phyloP scores from a whole-genome alignment of 1,140 invertebrate genomes.

The Battus philenor region DNA sequence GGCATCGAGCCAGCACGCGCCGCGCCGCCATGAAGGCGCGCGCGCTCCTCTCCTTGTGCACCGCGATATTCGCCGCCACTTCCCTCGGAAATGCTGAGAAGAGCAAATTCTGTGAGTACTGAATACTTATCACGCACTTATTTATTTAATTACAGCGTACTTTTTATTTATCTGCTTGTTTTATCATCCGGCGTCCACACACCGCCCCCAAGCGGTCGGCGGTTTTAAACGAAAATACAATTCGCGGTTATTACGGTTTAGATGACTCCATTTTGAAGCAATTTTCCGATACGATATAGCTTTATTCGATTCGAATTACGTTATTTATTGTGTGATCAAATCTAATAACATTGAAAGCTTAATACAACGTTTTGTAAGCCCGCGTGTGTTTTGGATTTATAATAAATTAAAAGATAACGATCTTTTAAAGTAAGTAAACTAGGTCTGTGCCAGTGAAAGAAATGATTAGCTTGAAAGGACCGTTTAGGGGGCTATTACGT shows the following conservation, averaged over 20 bases:
- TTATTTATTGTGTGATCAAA: no score
- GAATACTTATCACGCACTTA: neutral
- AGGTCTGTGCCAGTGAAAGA: neutral
- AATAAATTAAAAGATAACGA: no score
- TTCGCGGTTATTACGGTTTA: conserved; percentile 35
- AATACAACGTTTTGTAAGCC: no score
- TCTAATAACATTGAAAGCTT: no score
- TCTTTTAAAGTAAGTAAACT: no score
- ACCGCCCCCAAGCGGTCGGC: conserved; percentile 31
- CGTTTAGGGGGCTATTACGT: conserved; percentile 1
- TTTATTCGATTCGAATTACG: neutral
- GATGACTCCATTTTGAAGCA: conserved; percentile 40
- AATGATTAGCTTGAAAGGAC: neutral
- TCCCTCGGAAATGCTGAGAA: conserved; percentile 56
- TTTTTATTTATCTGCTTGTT: neutral
- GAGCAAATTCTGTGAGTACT: conserved; percentile 70
- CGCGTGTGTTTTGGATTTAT: no score
- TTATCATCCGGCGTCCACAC: conserved; percentile 22
- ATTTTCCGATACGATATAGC: neutral
- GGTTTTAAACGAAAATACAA: conserved; percentile 21
- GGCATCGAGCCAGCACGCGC: conserved; percentile 46
- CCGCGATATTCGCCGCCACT: conserved; percentile 33
- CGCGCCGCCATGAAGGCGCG: conserved; percentile 60
- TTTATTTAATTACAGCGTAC: conserved; percentile 1
- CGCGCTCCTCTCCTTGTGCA: conserved; percentile 36